Evolutionary conservation across 2,113 vertebrate genomes (phyloP), one percentile per base, ranked within the genome.

Genomic region (Phrynosoma platyrhinos): DNA sequence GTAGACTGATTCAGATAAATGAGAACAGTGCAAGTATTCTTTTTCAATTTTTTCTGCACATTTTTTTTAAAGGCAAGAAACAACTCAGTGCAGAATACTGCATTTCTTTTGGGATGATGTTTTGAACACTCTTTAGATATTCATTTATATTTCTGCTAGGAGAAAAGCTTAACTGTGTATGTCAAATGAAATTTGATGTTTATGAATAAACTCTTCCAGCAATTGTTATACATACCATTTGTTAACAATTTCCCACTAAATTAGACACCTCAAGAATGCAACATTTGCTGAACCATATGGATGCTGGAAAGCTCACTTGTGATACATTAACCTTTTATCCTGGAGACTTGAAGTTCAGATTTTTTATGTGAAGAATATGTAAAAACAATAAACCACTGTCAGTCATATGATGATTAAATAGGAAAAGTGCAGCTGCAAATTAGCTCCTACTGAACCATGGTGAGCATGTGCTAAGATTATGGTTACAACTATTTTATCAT

Each of bases 311-410:
- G 64, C 84, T 91, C 74, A 21, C 74, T 76, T 66, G 25, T 85
- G 84, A 21, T 20, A 40, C 78, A 69, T 83, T 89, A 91, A 87
- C 74, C 76, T 21, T 89, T 91, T 87, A 68, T 80, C 89, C 79
- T 82, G 23, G 68, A 85, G 79, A 52, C 89, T 74, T 32, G 30
- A 79, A 64, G 10, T 16, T 87, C 62, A 81, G 18, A 13, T 84
- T 86, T 90, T 55, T 13, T 0, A 12, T 0, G 0, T 58, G 79
- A 72, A 78, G 80, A 74, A 55, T 87, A 82, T 52, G 76, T 32
- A 83, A 88, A 72, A 7, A 47, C 1, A 64, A 81, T 47, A 82
- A 91, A 55, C 64, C 40, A 1, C 1, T 0, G 27, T 55, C 88
- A 89, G 84, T n/a, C 4, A 18, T 27, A 68, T 5, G 42, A 90